Conservation (phyloP, 2,113 vertebrate species). For the Gambusia affinis region DNA sequence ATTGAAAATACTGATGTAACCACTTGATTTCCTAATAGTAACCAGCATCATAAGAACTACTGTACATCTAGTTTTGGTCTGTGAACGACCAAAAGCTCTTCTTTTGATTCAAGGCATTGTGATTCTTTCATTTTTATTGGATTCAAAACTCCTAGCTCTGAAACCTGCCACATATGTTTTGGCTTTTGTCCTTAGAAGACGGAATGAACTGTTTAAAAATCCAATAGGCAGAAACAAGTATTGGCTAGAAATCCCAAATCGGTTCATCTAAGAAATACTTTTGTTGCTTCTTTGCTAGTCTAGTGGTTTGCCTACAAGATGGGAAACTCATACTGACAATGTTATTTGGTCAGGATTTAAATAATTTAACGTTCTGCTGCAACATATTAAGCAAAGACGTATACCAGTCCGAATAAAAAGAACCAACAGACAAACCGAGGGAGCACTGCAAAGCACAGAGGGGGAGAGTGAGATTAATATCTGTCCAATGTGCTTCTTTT, state of each 20-base stretch:
- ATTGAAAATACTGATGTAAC: too few species aligned
- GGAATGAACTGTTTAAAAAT: background rate
- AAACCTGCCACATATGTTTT: too few species aligned
- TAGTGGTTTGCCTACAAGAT: background rate
- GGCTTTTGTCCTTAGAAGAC: too few species aligned
- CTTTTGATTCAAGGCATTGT: too few species aligned
- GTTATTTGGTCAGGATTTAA: background rate
- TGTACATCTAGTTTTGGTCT: too few species aligned
- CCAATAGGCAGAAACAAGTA: background rate
- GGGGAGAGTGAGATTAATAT: slow-evolving; percentile 57
- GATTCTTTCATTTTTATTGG: too few species aligned
- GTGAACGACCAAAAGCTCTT: too few species aligned
- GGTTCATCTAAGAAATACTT: background rate
- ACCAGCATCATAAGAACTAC: too few species aligned
- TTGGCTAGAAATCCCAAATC: background rate
- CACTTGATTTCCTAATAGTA: too few species aligned
- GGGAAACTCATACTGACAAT: background rate
- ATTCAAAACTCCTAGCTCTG: too few species aligned
- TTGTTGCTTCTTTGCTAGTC: background rate
- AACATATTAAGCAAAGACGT: slow-evolving; percentile 11
- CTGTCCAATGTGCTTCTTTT: slow-evolving; percentile 49
- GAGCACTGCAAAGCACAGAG: slow-evolving; percentile 27
- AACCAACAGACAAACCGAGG: slow-evolving; percentile 24
- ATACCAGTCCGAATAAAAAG: slow-evolving; percentile 20
- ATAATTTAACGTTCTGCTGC: slow-evolving; percentile 13